Evolutionary conservation across 1,140 invertebrate species (phyloP).

Genomic region (Hyphantria cunea): DNA sequence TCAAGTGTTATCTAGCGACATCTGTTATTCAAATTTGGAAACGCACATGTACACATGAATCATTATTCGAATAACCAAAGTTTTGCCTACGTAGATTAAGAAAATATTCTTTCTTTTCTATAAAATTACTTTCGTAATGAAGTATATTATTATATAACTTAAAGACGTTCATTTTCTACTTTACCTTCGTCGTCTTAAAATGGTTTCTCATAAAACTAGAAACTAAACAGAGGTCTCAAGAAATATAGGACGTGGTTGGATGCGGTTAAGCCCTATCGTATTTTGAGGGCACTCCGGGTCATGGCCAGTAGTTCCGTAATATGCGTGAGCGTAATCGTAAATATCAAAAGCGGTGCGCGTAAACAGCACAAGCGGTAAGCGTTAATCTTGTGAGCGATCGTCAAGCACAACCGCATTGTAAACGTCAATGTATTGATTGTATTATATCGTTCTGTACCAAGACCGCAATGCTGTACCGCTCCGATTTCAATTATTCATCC

Average conservation of each 20-base stretch:
- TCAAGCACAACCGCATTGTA: conserved; percentile 61
- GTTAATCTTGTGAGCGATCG: conserved; percentile 62
- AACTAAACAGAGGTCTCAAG: conserved; percentile 4
- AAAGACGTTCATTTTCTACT: conserved; percentile 1
- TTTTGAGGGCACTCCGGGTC: conserved; percentile 36
- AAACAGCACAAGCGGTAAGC: conserved; percentile 53
- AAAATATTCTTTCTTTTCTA: too few species aligned
- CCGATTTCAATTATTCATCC: conserved; percentile 61
- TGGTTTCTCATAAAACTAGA: conserved; percentile 4
- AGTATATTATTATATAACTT: neutral
- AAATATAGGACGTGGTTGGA: conserved; percentile 15
- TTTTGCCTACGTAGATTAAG: conserved; percentile 1
- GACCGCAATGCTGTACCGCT: conserved; percentile 44
- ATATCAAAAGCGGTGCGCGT: conserved; percentile 55
- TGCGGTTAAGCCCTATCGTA: conserved; percentile 26
- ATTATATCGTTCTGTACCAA: conserved; percentile 49
- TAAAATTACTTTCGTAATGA: neutral
- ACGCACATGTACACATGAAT: conserved; percentile 11
- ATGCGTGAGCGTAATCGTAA: conserved; percentile 63
- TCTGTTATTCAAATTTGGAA: conserved; percentile 38
- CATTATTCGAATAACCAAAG: conserved; percentile 44
- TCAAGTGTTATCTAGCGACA: conserved; percentile 38
- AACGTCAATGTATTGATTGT: conserved; percentile 69
- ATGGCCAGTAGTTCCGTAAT: conserved; percentile 47
- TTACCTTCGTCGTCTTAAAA: neutral